Base-by-base conservation (phyloP, 2,113 vertebrate species). In the Laterallus jamaicensis region DNA sequence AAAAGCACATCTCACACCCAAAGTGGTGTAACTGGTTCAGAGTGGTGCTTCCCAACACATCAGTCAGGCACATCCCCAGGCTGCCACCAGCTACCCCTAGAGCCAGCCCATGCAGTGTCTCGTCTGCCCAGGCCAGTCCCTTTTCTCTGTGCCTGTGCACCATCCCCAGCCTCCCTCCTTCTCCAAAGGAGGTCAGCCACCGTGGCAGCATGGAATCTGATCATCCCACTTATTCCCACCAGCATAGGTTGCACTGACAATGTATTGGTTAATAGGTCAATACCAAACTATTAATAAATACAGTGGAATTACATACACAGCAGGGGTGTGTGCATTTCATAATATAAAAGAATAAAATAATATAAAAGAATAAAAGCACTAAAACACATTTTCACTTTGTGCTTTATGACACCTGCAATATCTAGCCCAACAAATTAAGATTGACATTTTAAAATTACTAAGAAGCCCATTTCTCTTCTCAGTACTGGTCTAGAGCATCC, bases 351-450 rank as follows among this genome's bases (percentile, higher is more conserved):
- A 81, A 85, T 78, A n/a, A n/a, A n/a, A 1, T 68, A 59, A 70
- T 29, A 68, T 6, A 67, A 82, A 82, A 29, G 2, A 81, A 85
- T 29, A 67, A 19, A 86, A 70, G 39, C 52, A 80, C 40, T 68
- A 60, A 77, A 13, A 19, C n/a, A 78, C n/a, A 39, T 88, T 92
- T 94, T 86, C 44, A 50, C 39, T 93, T 74, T 26, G 39, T 66
- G 21, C 70, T 83, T 81, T 85, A 44, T 54, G 42, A 83, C 60
- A 95, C 55, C 37, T 87, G 20, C 56, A 70, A 31, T 83, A 81
- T 75, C 78, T 91, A 91, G 89, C 68, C 52, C 75, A 93, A 91
- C 70, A 85, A 92, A 94, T 96, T 87, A 91, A 92, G 82, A 95
- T 1, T 90, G 91, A 80, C 91, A 81, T 90, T 83, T 90, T 64